phyloP scores from a whole-genome alignment of 2,888 invertebrate species.

The Antitype chi region DNA sequence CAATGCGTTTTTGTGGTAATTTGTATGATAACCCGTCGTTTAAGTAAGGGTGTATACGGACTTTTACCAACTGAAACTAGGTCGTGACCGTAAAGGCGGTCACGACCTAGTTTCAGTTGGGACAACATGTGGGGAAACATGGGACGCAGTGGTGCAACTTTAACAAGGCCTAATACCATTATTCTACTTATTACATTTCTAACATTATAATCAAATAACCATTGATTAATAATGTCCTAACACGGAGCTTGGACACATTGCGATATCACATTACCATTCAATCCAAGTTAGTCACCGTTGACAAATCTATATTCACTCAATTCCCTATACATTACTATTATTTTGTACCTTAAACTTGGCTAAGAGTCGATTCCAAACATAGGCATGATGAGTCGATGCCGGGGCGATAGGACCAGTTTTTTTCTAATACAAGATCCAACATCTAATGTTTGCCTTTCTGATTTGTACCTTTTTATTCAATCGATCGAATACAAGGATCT shows the following conservation, averaged over 20 bases:
- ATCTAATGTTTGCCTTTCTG: slow-evolving; percentile 26
- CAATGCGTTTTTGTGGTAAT: neutral
- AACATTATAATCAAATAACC: slow-evolving; percentile 6
- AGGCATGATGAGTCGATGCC: slow-evolving; percentile 45
- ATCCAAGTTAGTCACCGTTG: slow-evolving; percentile 24
- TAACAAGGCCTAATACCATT: neutral
- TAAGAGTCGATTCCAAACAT: slow-evolving; percentile 28
- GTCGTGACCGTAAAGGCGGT: too few species aligned
- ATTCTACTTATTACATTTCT: neutral
- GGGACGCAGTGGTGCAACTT: too few species aligned
- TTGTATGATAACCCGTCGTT: neutral
- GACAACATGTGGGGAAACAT: too few species aligned
- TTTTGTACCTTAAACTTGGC: slow-evolving; percentile 7
- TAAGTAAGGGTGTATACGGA: neutral
- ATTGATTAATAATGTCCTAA: slow-evolving; percentile 17
- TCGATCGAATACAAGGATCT: neutral
- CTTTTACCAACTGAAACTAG: neutral
- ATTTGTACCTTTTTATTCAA: slow-evolving; percentile 33
- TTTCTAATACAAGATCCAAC: slow-evolving; percentile 10
- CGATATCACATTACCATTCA: slow-evolving; percentile 45
- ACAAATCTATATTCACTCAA: slow-evolving; percentile 47
- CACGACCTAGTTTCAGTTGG: too few species aligned
- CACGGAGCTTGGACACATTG: slow-evolving; percentile 11
- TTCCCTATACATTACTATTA: slow-evolving; percentile 16
- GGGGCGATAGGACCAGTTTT: slow-evolving; percentile 37